A percentile compares a stretch with the other conserved stretches of the same genome.
Conservation (phyloP, 2,113 vertebrate species). For the Eubucco bourcierii region DNA sequence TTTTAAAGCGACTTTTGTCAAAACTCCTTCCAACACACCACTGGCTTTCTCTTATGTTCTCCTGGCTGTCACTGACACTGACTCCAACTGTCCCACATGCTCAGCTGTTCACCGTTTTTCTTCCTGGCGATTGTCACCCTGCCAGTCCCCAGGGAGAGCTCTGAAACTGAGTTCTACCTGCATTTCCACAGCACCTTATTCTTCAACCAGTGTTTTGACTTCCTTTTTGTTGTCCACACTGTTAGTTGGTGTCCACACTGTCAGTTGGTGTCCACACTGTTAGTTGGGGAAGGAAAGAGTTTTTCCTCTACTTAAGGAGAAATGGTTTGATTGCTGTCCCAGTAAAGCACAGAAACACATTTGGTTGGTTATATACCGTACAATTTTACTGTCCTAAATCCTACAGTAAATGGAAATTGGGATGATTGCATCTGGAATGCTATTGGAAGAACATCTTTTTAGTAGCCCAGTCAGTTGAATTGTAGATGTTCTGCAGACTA, state of each 20-base stretch:
- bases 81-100: background rate
- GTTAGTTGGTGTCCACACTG: background rate
- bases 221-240: background rate
- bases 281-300: background rate
- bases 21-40: background rate
- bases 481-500: background rate
- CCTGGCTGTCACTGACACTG: background rate
- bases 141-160: background rate
- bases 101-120: background rate
- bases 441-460: background rate
- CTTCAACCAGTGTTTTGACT: background rate
- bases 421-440: background rate
- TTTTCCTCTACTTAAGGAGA: background rate
- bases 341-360: background rate
- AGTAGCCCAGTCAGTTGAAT: background rate
- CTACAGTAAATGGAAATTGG: background rate
- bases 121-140: background rate
- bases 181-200: background rate
- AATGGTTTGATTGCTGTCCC: background rate
- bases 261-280: background rate
- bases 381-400: background rate
- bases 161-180: background rate
- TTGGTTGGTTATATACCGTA: fast-evolving
- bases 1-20: background rate
- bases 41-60: background rate